Evolutionary conservation across 2,113 vertebrate genomes (phyloP).

Genomic region (Motacilla alba): DNA sequence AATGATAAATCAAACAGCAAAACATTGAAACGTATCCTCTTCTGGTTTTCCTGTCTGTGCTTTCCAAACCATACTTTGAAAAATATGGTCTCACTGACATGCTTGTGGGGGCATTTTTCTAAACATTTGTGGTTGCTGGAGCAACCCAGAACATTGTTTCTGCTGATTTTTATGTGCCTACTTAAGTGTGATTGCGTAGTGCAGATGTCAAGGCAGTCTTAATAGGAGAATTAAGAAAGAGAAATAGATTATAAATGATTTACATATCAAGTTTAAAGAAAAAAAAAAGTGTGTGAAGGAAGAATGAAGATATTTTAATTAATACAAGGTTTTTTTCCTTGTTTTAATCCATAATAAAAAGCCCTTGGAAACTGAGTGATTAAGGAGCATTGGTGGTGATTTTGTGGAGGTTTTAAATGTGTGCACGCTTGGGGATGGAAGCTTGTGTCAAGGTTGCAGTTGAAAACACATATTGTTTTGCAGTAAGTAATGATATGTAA

Average conservation of each 20-base stretch:
- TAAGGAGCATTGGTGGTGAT: not conserved
- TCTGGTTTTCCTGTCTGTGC: slow-evolving; percentile 36
- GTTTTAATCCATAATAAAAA: not conserved
- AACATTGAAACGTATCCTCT: not conserved
- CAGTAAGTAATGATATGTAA: not conserved
- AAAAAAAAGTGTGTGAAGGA: not conserved
- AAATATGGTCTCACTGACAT: not conserved
- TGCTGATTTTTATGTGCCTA: not conserved
- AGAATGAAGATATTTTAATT: not conserved
- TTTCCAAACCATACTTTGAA: slow-evolving; percentile 19
- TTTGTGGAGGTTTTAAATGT: not conserved
- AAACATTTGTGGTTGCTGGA: slow-evolving; percentile 22
- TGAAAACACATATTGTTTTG: not conserved
- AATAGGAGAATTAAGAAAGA: not conserved
- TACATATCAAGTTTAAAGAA: not conserved
- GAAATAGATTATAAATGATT: not conserved
- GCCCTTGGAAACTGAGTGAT: not conserved
- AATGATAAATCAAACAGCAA: not conserved
- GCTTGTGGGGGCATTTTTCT: not conserved
- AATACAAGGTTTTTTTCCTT: not conserved
- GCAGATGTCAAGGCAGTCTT: not conserved
- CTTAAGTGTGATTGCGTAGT: not conserved
- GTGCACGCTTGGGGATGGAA: not conserved
- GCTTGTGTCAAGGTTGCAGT: not conserved
- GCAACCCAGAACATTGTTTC: slow-evolving; percentile 2